Conservation (phyloP, 2,113 vertebrate genomes). For the Miniopterus natalensis region DNA sequence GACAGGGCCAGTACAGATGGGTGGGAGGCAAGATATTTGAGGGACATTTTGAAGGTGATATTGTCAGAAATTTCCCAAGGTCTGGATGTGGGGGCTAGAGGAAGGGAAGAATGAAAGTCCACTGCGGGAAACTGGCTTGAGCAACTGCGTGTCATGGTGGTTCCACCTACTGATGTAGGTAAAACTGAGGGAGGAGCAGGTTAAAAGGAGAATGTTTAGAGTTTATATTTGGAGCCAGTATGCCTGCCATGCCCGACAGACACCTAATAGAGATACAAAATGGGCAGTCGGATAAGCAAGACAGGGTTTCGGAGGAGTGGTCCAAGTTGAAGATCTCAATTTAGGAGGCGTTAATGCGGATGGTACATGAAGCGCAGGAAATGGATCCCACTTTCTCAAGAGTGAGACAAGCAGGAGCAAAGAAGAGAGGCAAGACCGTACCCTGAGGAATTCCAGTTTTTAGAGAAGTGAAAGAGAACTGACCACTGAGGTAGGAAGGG, state of each 20-base stretch:
- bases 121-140: background rate
- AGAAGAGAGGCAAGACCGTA: background rate
- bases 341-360: background rate
- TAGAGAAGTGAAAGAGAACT: background rate
- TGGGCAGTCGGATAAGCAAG: background rate
- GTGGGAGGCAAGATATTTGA: background rate
- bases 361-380: background rate
- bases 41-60: background rate
- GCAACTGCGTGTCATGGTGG: accelerated
- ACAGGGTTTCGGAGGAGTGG: background rate
- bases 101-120: background rate
- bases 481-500: background rate
- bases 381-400: background rate
- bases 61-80: background rate
- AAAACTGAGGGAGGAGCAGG: background rate
- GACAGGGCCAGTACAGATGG: no score
- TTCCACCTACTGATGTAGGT: background rate
- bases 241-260: background rate
- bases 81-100: background rate
- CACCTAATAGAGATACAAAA: background rate
- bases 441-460: background rate
- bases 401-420: background rate
- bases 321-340: background rate
- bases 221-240: background rate
- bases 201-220: background rate